phyloP scores from a whole-genome alignment of 1,140 invertebrate species.

The Macrobrachium rosenbergii region DNA sequence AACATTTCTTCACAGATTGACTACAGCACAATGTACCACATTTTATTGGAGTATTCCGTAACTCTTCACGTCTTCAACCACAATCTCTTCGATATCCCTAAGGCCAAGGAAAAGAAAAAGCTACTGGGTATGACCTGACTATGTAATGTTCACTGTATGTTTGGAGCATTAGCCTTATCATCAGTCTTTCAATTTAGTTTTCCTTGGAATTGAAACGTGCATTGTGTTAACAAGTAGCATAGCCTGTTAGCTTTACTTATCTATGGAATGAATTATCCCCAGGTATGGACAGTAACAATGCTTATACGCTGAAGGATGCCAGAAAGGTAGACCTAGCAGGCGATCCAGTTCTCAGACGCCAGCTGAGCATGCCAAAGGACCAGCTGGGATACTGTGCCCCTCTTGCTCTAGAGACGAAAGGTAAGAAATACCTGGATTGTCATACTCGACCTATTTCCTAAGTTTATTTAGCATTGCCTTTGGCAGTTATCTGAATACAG shows the following conservation, averaged over 20 bases:
- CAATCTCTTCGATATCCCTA: slow-evolving; percentile 39
- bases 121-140: slow-evolving; percentile 24
- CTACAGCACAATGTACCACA: slow-evolving; percentile 66
- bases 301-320: slow-evolving; percentile 70
- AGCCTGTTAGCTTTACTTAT: no score
- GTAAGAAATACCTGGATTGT: slow-evolving; percentile 65
- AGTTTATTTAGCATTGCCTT: neutral
- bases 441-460: neutral
- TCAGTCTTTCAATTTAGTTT: neutral
- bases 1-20: slow-evolving; percentile 50
- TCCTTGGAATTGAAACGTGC: no score
- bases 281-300: slow-evolving; percentile 71
- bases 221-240: no score
- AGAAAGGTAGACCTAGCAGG: slow-evolving; percentile 66
- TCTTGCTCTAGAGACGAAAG: slow-evolving; percentile 72
- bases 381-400: slow-evolving; percentile 69
- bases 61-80: slow-evolving; percentile 52
- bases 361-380: slow-evolving; percentile 71
- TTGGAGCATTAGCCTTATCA: neutral
- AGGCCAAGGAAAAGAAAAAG: slow-evolving; percentile 64
- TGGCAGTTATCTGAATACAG: no score
- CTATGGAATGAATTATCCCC: slow-evolving; percentile 34
- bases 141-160: neutral
- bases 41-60: slow-evolving; percentile 53
- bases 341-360: slow-evolving; percentile 69